Conservation (phyloP, 2,888 invertebrate genomes). For the Drosophila acutilabella region DNA sequence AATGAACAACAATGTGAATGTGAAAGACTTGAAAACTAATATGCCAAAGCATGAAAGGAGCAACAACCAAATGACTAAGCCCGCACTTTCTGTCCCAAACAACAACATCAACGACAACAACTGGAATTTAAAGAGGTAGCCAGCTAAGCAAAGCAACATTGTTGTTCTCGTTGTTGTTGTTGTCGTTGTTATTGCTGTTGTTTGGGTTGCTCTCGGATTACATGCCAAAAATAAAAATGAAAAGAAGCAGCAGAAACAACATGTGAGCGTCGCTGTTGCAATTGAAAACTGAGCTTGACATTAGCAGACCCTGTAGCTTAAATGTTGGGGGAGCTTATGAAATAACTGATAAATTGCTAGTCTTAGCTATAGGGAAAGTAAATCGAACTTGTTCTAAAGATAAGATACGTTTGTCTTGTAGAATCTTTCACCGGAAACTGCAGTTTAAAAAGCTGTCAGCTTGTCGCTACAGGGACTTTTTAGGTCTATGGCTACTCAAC, state of each 20-base stretch:
- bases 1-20: slow-evolving; percentile 67
- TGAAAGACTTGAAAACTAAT: slow-evolving; percentile 69
- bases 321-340: not conserved
- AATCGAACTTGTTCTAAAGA: too few relatives aligned
- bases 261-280: slow-evolving; percentile 57
- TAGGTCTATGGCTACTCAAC: too few relatives aligned
- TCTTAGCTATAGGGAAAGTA: too few relatives aligned
- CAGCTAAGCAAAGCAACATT: slow-evolving; percentile 3
- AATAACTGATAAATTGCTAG: too few relatives aligned
- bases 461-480: too few relatives aligned
- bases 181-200: slow-evolving; percentile 34
- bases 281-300: slow-evolving; percentile 79
- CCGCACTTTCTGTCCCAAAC: slow-evolving; percentile 55
- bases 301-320: slow-evolving; percentile 4
- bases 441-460: too few relatives aligned
- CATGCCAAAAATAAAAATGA: slow-evolving; percentile 45
- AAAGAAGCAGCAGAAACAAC: slow-evolving; percentile 24
- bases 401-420: too few relatives aligned
- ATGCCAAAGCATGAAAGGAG: slow-evolving; percentile 66
- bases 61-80: slow-evolving; percentile 70
- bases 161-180: slow-evolving; percentile 34
- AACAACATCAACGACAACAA: slow-evolving; percentile 25
- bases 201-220: slow-evolving; percentile 68
- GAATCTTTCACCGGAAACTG: too few relatives aligned
- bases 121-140: slow-evolving; percentile 37